phyloP scores from a whole-genome alignment of 2,888 invertebrate genomes.

The Coremacera marginata region DNA sequence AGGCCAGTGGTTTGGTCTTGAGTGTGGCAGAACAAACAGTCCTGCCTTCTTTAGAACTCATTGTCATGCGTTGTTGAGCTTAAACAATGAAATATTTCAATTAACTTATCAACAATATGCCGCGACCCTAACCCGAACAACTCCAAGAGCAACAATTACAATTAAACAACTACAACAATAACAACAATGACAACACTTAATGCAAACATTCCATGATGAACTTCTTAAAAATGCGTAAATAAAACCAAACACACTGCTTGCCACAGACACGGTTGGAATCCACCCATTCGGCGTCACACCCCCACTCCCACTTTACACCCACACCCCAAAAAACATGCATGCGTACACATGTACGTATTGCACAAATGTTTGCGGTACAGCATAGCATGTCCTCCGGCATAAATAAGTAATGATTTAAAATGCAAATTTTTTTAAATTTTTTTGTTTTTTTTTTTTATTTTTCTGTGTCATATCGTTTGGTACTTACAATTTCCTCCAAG shows the following conservation, averaged over 20 bases:
- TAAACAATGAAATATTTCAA: constrained; percentile 19
- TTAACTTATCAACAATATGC: constrained; percentile 26
- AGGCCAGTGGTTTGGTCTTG: not conserved
- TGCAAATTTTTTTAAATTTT: constrained; percentile 6
- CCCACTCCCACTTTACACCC: not conserved
- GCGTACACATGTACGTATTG: not conserved
- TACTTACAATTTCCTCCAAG: constrained; percentile 55
- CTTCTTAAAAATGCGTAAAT: constrained; percentile 31
- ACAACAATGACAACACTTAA: constrained; percentile 20
- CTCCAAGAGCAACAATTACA: not conserved
- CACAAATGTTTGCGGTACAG: not conserved
- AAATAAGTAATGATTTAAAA: constrained; percentile 10
- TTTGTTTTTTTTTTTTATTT: not conserved
- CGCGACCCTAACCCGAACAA: constrained; percentile 7
- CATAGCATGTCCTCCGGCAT: constrained; percentile 16
- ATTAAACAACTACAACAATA: not conserved
- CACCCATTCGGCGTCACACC: not conserved
- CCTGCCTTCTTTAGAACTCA: not conserved
- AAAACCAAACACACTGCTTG: not conserved
- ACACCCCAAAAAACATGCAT: not conserved
- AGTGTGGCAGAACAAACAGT: not conserved
- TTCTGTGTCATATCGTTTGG: not conserved
- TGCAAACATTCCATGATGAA: constrained; percentile 12
- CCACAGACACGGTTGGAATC: not conserved
- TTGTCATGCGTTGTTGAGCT: not conserved